Evolutionary conservation across 2,888 invertebrate genomes (phyloP), one percentile per base, ranked within the genome.

Genomic region (Xestia sexstrigata): DNA sequence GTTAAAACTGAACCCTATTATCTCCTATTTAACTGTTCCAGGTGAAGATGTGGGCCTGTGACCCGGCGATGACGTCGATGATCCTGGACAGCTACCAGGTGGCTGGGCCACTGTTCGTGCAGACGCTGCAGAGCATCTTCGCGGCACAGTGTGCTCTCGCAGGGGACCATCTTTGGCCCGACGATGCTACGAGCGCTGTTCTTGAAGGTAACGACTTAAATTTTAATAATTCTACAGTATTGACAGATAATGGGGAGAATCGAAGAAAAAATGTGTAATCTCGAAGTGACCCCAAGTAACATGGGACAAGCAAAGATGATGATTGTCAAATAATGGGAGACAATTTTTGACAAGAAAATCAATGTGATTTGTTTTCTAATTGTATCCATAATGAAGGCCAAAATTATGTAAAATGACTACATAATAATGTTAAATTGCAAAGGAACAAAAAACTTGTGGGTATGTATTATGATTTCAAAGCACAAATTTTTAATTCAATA

Each of bases 121-220:
- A 97, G 20, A 91, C 97, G 0, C 89, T 98, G 62, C 97, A 97
- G 79, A 96, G 97, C 0, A 90, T 98, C 66, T 90, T 98, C 67
- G 92, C 96, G 1, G 97, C 97, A 0, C 97, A 97, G 88, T 97
- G 97, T 87, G 94, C 95, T 0, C 89, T 95, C 49, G 55, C 58
- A 23, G 88, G 89, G 23, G 89, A 88, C 68, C 89, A 89, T 58
- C 79, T 89, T 17, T 97, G 97, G 95, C 97, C 97, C 0, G 89
- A 91, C 11, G 97, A 97, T 85, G 95, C 93, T 30, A 94, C 89
- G 1, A 90, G 92, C 11, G 93, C 92, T 15, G 91, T 96, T 2
- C 58, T 95, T 63, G 23, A 85, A 89, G 90, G 93, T 93, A 83
- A 73, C 23, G 26, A 42, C 17, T 42, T 26, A 26, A 42, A 42